These are phyloP conservation scores for Rhabdomys dilectus DNA, from an alignment of 2,113 vertebrate genomes.

Conservation along the genomic window DNA sequence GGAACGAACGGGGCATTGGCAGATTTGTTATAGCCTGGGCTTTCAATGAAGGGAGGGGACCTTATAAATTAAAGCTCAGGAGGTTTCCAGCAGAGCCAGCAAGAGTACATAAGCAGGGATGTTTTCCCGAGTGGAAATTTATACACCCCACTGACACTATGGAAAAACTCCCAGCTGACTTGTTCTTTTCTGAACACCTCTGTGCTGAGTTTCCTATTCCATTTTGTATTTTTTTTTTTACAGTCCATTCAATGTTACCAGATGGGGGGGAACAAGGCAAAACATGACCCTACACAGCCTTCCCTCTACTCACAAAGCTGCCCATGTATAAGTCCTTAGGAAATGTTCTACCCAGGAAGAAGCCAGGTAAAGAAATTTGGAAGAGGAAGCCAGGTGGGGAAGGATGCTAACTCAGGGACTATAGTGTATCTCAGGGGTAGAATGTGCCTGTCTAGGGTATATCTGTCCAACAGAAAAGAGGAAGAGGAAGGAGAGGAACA, in stretches of 20 bases:
- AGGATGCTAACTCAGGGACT: not conserved
- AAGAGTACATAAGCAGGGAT: not conserved
- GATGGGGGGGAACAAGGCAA: not conserved
- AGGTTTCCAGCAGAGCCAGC: not conserved
- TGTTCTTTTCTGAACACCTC: constrained; percentile 25
- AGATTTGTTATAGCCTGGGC: not conserved
- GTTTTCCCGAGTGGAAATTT: constrained; percentile 14
- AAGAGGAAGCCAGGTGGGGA: not conserved
- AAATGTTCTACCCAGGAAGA: not conserved
- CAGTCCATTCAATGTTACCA: constrained; percentile 34
- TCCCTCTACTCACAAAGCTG: not conserved
- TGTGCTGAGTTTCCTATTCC: constrained; percentile 24
- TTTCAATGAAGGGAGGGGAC: constrained; percentile 22
- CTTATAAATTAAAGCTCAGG: constrained; percentile 35
- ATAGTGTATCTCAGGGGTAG: not conserved
- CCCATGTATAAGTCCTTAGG: not conserved
- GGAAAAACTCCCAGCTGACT: not conserved
- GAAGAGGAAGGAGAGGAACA: not conserved
- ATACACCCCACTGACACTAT: not conserved
- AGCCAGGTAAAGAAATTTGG: constrained; percentile 3
- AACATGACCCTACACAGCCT: not conserved
- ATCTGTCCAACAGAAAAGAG: not conserved
- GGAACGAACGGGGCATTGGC: not conserved
- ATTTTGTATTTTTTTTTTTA: not conserved
- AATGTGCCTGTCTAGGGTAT: not conserved